phyloP scores from a whole-genome alignment of 1,140 invertebrate genomes.

The Drosophila ficusphila region DNA sequence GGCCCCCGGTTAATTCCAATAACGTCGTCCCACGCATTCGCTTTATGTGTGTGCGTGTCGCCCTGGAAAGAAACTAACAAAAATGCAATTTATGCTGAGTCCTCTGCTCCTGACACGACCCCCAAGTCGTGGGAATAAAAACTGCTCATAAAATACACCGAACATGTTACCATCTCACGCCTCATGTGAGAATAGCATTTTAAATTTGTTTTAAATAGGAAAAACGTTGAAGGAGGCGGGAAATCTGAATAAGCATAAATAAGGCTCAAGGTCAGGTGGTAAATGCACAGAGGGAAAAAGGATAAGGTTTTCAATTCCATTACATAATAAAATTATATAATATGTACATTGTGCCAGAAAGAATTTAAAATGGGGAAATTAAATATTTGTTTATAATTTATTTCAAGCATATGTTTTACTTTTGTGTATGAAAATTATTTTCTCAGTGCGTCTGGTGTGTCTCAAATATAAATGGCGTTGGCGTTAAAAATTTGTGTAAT shows the following conservation, averaged over 20 bases:
- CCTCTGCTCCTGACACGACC: conserved; percentile 24
- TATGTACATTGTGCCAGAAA: too few relatives aligned
- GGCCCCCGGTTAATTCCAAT: conserved; percentile 36
- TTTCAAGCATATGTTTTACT: too few relatives aligned
- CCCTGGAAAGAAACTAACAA: conserved; percentile 53
- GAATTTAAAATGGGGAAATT: too few relatives aligned
- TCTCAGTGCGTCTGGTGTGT: conserved; percentile 13
- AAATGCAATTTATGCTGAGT: conserved; percentile 65
- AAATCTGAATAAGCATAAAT: conserved; percentile 38
- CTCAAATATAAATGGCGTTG: conserved; percentile 48
- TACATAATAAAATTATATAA: too few relatives aligned
- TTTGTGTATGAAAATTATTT: not conserved
- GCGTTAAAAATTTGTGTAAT: conserved; percentile 61
- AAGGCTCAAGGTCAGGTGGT: conserved; percentile 13
- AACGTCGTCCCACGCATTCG: conserved; percentile 18
- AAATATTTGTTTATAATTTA: too few relatives aligned
- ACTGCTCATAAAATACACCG: conserved; percentile 13
- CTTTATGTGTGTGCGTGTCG: conserved; percentile 5
- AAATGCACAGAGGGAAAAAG: conserved; percentile 10
- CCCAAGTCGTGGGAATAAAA: conserved; percentile 13
- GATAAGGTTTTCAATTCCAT: conserved; percentile 8
- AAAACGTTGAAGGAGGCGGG: conserved; percentile 8
- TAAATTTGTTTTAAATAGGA: conserved; percentile 53
- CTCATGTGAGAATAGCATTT: conserved; percentile 25
- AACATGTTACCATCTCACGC: conserved; percentile 1